Evolutionary conservation across 2,797 vertebrate species (phyloP), one percentile per base, ranked within the genome.

Genomic region (Bradypus variegatus): DNA sequence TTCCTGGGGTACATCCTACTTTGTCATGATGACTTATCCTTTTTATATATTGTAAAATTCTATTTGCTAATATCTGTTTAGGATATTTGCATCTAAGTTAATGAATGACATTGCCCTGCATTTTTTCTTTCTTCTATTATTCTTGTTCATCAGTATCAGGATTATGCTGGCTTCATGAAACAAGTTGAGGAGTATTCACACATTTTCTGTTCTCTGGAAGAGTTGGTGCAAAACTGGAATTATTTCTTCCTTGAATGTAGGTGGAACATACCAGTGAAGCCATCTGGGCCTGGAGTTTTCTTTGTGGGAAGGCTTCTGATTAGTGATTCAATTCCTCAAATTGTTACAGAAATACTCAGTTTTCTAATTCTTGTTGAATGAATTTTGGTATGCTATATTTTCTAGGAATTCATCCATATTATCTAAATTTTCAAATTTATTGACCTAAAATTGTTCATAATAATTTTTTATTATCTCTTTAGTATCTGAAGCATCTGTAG

Each of bases 161-260:
- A 86, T 70, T 92, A 67, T 41, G 15, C 21, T 90, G 55, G 48
- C 16, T n/a, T 95, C 64, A 83, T 65, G 64, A 91, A 91, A 80
- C 18, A 90, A 82, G 36, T 67, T 55, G 79, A 23, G 27, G 11
- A 76, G 38, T 58, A 5, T 86, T 90, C n/a, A 81, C 25, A 87
- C 58, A 77, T 73, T 92, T 89, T 95, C 21, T 65, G 2, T 77
- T 94, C 29, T 86, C 82, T 94, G 58, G 29, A 89, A 88, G 23
- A 89, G 77, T 90, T 84, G 81, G 33, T 85, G n/a, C 18, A 89
- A 93, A 94, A 84, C 36, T 87, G 15, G 25, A 89, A 55, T 55
- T 75, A 73, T 94, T 88, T 91, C 75, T 93, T 91, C 4, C 36
- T 89, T 81, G 76, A 89, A 50, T 81, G 48, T 87, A 92, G 58